Evolutionary conservation across 2,113 vertebrate genomes (phyloP), one percentile per base, ranked within the genome.

Genomic region (Podarcis raffonei): DNA sequence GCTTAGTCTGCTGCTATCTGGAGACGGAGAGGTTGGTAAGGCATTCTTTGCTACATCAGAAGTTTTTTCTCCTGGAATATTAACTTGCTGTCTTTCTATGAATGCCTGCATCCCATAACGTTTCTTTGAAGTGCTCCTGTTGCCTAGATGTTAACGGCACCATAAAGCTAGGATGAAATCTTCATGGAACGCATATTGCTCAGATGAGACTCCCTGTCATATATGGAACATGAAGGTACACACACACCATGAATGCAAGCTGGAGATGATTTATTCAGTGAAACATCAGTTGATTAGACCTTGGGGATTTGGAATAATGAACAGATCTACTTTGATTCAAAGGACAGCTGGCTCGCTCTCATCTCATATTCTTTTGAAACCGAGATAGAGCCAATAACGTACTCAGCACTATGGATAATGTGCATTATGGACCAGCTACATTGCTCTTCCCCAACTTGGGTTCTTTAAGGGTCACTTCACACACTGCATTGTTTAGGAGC

Each of bases 201-300:
- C 72, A 68, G 74, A 78, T n/a, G 81, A 78, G 62, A 66, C 16
- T 77, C 72, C 35, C 59, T 69, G 23, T 37, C 81, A 77, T 13
- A 57, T 66, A 12, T 13, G 23, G 18, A 32, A 86, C 78, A n/a
- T 62, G 42, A 62, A 20, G 59, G 59, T 48, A 62, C 9, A n/a
- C n/a, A n/a, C n/a, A n/a, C n/a, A 25, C 77, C 8, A 69, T 7
- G 42, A 35, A 23, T 2, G n/a, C 53, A 27, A 80, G 65, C 77
- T 59, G 77, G 22, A 57, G 32, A 83, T 76, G 74, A 89, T 87
- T 87, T 87, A 87, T 83, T 84, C 72, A 89, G 32, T 39, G 20
- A 48, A 68, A 37, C 15, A 83, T 25, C 57, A 37, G 30, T 88
- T 83, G 81, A 88, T 83, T 39, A 9, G 30, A 68, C 65, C 59